Evolutionary conservation across 2,113 vertebrate genomes (phyloP), one percentile per base, ranked within the genome.

Genomic region (Ursus arctos): DNA sequence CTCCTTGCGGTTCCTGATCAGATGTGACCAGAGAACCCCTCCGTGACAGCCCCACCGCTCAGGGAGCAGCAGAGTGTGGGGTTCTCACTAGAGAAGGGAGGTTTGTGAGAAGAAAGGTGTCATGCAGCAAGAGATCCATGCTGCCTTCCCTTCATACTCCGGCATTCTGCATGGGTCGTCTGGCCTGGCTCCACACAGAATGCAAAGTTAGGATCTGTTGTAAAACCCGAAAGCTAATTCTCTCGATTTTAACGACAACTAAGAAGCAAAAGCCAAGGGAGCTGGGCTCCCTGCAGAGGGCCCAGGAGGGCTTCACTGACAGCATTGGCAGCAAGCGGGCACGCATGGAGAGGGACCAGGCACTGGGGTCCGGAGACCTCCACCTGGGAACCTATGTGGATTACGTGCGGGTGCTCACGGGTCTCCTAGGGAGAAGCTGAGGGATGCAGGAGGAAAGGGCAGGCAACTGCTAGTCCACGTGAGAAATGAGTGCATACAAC

Each of bases 271-370:
- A 16, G 40, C 26, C 53, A 31, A 57, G 28, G 40, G 9, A 69
- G 5, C 43, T 0, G 0, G 33, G 53, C 3, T 9, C 14, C 7
- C 16, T 8, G 11, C 0, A 11, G n/a, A 16, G 40, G 22, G 0
- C 28, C 2, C 16, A 16, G 0, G 19, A 22, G 15, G 28, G 22
- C 24, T 3, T 18, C 77, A 26, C 26, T 16, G 26, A 59, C 12
- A 24, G 19, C 15, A 14, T 4, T 0, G 0, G 28, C 43, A 33
- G 4, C 2, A 1, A 3, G 18, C 13, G 11, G 9, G 2, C 22
- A 7, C 6, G 1, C 18, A 2, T 3, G 18, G 53, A 55, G 2
- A 9, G 2, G 33, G 47, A n/a, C 19, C 57, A 26, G 49, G 3
- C 2, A 1, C 53, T 4, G 28, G 59, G 26, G 43, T 28, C 77